Evolutionary conservation across 2,113 vertebrate species (phyloP).

Genomic region (Cepphus grylle): DNA sequence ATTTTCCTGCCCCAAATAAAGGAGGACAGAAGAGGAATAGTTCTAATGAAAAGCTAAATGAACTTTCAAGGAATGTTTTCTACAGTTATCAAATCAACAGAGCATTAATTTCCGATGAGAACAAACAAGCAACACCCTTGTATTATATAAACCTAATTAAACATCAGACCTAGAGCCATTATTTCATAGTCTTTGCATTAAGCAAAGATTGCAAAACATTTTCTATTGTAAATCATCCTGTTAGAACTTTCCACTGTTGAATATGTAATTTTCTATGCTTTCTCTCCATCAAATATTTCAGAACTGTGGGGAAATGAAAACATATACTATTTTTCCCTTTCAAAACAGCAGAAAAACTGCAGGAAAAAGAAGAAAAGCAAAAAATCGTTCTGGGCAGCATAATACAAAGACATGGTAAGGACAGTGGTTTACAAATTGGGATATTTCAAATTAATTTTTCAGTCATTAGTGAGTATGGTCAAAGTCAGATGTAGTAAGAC

Average conservation of each 20-base stretch:
- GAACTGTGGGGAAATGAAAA: background rate
- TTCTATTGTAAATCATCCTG: background rate
- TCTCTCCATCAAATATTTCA: background rate
- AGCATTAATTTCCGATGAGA: background rate
- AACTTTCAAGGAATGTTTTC: background rate
- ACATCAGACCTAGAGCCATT: background rate
- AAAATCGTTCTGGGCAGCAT: background rate
- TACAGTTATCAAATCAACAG: background rate
- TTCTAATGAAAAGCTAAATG: background rate
- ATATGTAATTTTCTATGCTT: background rate
- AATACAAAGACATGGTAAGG: background rate
- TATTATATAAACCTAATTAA: background rate
- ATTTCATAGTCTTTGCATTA: background rate
- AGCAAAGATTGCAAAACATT: background rate
- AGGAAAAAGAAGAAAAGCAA: background rate
- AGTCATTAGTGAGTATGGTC: no score
- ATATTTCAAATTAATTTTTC: background rate
- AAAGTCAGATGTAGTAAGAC: no score
- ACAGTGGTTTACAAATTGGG: background rate
- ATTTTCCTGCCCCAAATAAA: background rate
- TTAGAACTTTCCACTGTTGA: background rate
- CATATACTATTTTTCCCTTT: background rate
- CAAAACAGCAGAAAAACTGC: background rate
- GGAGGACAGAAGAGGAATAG: background rate
- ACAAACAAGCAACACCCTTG: background rate